Evolutionary conservation across 2,113 vertebrate genomes (phyloP).

Genomic region (Prolemur simus): DNA sequence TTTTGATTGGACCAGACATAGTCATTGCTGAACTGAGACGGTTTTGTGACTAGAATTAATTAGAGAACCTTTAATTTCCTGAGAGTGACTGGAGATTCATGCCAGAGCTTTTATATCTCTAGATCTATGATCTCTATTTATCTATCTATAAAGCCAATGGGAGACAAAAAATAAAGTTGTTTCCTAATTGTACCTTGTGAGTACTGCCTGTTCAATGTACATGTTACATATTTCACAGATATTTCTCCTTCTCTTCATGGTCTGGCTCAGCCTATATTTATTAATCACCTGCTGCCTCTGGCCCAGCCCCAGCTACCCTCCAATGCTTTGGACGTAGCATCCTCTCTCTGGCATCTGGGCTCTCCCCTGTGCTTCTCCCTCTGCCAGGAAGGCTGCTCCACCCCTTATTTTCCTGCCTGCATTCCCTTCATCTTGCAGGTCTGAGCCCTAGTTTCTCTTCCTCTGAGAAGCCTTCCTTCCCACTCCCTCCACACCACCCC

Average conservation of each 20-base stretch:
- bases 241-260: neutral
- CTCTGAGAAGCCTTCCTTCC: neutral
- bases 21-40: conserved; percentile 40
- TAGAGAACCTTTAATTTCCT: conserved; percentile 58
- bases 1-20: conserved; percentile 35
- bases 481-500: fast-evolving
- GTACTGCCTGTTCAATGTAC: neutral
- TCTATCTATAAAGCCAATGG: neutral
- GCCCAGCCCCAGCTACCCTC: neutral
- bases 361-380: neutral
- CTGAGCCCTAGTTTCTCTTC: neutral
- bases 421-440: neutral
- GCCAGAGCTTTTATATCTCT: conserved; percentile 21
- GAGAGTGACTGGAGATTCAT: conserved; percentile 15
- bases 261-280: neutral
- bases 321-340: neutral
- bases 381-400: neutral
- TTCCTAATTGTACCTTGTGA: neutral
- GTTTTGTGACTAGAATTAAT: conserved; percentile 65
- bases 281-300: neutral
- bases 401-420: neutral
- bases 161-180: neutral
- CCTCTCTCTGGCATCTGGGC: neutral
- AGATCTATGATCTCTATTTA: neutral
- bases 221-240: neutral